These are phyloP conservation scores for Anarhynchus alexandrinus DNA, from an alignment of 2,113 vertebrate genomes.

Conservation along the genomic window DNA sequence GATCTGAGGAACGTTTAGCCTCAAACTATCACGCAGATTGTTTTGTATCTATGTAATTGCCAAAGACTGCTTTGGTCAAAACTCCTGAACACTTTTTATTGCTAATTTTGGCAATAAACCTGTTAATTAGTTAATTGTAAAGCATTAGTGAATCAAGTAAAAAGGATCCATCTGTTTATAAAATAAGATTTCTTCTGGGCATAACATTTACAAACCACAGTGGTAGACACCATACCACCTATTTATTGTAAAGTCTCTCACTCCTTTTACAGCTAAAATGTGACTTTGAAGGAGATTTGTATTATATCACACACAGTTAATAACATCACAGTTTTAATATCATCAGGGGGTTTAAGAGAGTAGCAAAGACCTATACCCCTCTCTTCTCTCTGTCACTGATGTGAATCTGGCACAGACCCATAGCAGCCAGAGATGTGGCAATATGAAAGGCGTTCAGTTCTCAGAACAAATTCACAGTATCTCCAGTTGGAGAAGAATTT, in stretches of 20 bases:
- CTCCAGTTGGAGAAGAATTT: not conserved
- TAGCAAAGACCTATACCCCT: not conserved
- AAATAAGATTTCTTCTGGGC: constrained; percentile 76
- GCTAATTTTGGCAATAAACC: constrained; percentile 82
- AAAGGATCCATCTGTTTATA: constrained; percentile 81
- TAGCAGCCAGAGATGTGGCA: not conserved
- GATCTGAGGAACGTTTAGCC: constrained; percentile 73
- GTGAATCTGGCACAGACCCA: not conserved
- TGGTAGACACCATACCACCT: constrained; percentile 8
- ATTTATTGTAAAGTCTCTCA: constrained; percentile 31
- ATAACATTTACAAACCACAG: constrained; percentile 65
- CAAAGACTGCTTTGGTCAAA: constrained; percentile 76
- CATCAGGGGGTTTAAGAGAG: not conserved
- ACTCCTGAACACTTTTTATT: constrained; percentile 78
- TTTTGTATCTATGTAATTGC: constrained; percentile 74
- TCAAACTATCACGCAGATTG: constrained; percentile 76
- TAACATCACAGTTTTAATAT: not conserved
- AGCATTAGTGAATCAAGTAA: constrained; percentile 79
- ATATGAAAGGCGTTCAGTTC: not conserved
- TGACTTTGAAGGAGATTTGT: constrained; percentile 29
- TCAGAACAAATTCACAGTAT: not conserved
- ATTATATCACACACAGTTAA: not conserved
- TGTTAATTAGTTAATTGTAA: constrained; percentile 82
- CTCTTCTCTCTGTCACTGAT: not conserved
- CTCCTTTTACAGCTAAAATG: not conserved